Evolutionary conservation across 1,140 invertebrate species (phyloP).

Genomic region (Lethocerus indicus): DNA sequence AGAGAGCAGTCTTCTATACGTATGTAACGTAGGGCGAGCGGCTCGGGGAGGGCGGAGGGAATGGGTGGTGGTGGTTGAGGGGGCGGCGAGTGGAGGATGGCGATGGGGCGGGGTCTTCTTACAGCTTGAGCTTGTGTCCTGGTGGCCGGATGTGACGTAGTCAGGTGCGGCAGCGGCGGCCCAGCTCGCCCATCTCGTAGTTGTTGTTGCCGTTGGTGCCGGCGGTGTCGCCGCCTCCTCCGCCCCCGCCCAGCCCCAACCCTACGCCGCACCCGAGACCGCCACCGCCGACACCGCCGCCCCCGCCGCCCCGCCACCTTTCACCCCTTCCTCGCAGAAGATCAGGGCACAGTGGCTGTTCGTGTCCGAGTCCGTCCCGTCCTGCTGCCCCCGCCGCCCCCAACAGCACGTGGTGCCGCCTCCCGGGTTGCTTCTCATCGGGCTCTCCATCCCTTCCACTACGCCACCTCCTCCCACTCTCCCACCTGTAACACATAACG

Average conservation of each 20-base stretch:
- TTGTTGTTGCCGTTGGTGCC: constrained; percentile 11
- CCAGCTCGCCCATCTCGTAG: constrained; percentile 12
- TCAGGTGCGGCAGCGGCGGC: constrained; percentile 1
- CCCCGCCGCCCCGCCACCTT: neutral
- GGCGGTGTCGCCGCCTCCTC: neutral
- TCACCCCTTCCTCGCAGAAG: constrained; percentile 5
- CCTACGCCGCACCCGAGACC: constrained; percentile 24
- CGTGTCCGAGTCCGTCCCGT: constrained; percentile 43
- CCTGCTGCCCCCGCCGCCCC: too few species aligned
- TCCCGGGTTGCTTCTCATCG: too few species aligned
- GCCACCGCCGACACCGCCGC: neutral
- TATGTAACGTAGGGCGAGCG: too few species aligned
- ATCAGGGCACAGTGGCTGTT: constrained; percentile 42
- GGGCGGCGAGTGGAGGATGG: neutral
- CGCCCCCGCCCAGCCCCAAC: constrained; percentile 36
- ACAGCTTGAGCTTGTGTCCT: neutral
- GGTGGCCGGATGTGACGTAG: neutral
- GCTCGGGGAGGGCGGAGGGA: too few species aligned
- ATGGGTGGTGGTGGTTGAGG: neutral
- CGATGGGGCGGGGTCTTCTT: neutral
- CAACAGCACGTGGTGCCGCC: too few species aligned
- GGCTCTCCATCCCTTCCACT: too few species aligned
- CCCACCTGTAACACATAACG: too few species aligned
- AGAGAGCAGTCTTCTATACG: too few species aligned
- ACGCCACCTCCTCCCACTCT: too few species aligned